Conservation (phyloP, 2,797 vertebrate species). For the Acridotheres tristis region DNA sequence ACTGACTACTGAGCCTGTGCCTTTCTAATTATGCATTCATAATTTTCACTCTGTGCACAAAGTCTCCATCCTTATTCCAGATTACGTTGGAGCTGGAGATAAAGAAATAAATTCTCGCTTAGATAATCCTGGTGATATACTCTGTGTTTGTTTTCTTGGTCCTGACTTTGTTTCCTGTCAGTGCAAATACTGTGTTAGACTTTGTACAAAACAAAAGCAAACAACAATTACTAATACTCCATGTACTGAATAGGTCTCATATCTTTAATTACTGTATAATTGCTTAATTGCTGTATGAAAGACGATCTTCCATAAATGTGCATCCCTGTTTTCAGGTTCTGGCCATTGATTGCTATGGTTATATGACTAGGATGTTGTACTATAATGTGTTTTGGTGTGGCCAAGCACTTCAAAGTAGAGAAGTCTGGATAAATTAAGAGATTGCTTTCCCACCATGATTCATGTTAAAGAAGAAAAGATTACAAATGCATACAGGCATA, state of each 20-base stretch:
- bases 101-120: not conserved
- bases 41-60: not conserved
- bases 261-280: slow-evolving; percentile 14
- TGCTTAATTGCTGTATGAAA: not conserved
- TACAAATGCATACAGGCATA: not conserved
- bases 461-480: not conserved
- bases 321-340: not conserved
- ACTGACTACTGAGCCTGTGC: not conserved
- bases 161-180: not conserved
- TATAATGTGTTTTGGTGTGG: not conserved
- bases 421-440: not conserved
- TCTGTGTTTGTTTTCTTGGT: not conserved
- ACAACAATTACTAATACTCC: not conserved
- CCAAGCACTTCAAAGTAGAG: not conserved
- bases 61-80: not conserved
- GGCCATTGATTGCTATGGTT: not conserved
- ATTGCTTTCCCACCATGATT: not conserved
- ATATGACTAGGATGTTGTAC: not conserved
- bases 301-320: not conserved
- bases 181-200: not conserved
- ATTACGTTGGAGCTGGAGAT: not conserved
- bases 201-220: not conserved
- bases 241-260: not conserved
- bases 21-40: not conserved
- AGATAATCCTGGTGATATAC: not conserved